Evolutionary conservation across 2,888 invertebrate species (phyloP), one percentile per base, ranked within the genome.

Genomic region (Caenorhabditis sp.): DNA sequence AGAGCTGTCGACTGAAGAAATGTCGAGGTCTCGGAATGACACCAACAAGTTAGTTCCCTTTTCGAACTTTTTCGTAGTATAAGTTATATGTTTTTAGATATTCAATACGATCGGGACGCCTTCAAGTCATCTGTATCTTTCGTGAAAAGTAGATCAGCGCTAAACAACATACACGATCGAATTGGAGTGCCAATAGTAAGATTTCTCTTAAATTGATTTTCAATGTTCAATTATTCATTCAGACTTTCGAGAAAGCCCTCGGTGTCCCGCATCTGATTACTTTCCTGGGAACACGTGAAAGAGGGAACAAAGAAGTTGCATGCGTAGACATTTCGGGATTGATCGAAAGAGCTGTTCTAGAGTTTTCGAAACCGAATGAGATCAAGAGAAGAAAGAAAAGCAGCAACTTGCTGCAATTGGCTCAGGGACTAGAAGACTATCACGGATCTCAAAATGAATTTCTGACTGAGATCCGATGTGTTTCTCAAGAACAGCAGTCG

Each of bases 21-120:
- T 69, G 69, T 26, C 11, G 26, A 2, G 24, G 26, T 1, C 11
- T 69, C 9, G 69, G 69, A n/a, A 69, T 69, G 69, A 60, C 58
- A 8, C 24, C 65, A 8, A 24, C 24, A 24, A 65, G 65, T 65
- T 3, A 40, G 13, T 13, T 2, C 6, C 6, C 5, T 32, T 32
- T 32, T 35, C 53, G 22, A 28, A 20, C 8, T 15, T n/a, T n/a
- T n/a, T n/a, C n/a, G n/a, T n/a, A n/a, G n/a, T n/a, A n/a, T n/a
- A n/a, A n/a, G n/a, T n/a, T n/a, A n/a, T n/a, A 20, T 4, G 11
- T 47, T 47, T 18, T 47, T 53, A 68, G 68, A 68, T 32, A 68
- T 68, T 15, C 68, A 68, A 32, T 58, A 56, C 15, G 47, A 68
- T 58, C 44, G 68, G 5, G 68, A 68, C 18, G n/a, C 56, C 3